Evolutionary conservation across 2,888 invertebrate species (phyloP).

Genomic region (Augochlorella aurata): DNA sequence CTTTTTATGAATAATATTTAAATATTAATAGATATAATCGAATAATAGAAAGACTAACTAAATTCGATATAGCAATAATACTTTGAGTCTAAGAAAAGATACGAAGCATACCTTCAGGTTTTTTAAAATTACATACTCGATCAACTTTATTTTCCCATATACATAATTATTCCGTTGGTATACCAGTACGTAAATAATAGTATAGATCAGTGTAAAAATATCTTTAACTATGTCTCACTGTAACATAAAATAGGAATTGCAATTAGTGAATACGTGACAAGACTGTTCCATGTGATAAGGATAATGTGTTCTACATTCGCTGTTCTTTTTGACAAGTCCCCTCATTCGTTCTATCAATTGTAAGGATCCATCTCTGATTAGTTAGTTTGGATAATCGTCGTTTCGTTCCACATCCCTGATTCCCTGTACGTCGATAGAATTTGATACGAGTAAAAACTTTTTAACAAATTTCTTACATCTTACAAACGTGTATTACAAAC

Average conservation of each 20-base stretch:
- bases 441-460: slow-evolving; percentile 14
- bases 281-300: slow-evolving; percentile 11
- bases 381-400: slow-evolving; percentile 48
- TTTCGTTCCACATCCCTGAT: slow-evolving; percentile 41
- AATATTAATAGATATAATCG: neutral
- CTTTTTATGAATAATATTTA: neutral
- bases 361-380: slow-evolving; percentile 17
- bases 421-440: slow-evolving; percentile 26
- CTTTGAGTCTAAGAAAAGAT: neutral
- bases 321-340: neutral
- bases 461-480: slow-evolving; percentile 34
- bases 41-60: slow-evolving; percentile 3
- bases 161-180: slow-evolving; percentile 32
- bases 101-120: slow-evolving; percentile 17
- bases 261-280: slow-evolving; percentile 15
- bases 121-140: slow-evolving; percentile 26
- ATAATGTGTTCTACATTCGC: neutral
- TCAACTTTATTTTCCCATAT: slow-evolving; percentile 26
- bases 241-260: slow-evolving; percentile 15
- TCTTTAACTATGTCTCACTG: slow-evolving; percentile 11
- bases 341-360: neutral
- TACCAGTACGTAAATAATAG: slow-evolving; percentile 25
- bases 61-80: neutral
- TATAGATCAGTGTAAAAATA: slow-evolving; percentile 16
- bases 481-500: slow-evolving; percentile 19